Conservation (phyloP, 2,888 invertebrate genomes). For the Cataglyphis cursor region DNA sequence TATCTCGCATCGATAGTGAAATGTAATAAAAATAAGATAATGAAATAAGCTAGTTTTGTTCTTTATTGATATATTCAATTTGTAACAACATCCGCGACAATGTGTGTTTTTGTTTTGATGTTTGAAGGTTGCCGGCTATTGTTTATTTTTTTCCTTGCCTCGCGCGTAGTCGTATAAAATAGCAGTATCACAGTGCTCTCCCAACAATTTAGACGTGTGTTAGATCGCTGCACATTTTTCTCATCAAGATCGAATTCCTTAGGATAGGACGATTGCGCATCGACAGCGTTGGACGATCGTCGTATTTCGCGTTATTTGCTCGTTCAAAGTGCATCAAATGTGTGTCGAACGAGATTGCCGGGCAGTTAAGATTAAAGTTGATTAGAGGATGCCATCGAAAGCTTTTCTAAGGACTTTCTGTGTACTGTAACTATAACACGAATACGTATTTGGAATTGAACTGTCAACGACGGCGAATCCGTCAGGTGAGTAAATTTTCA, state of each 20-base stretch:
- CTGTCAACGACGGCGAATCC: not conserved
- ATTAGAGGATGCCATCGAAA: not conserved
- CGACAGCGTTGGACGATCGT: not conserved
- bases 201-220: not conserved
- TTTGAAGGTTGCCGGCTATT: not conserved
- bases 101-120: not conserved
- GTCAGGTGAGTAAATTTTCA: not conserved
- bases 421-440: not conserved
- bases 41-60: not conserved
- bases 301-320: not conserved
- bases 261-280: not conserved
- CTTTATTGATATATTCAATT: not conserved
- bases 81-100: not conserved
- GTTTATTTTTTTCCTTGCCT: not conserved
- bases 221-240: not conserved
- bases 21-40: not conserved
- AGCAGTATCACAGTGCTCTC: not conserved
- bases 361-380: not conserved
- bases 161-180: not conserved
- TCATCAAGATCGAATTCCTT: not conserved
- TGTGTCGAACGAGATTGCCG: slow-evolving; percentile 7
- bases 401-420: not conserved
- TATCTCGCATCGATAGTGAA: not conserved
- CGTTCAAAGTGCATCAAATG: not conserved
- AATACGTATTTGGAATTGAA: not conserved